Evolutionary conservation across 2,797 vertebrate species (phyloP).

Genomic region (Columba guinea): DNA sequence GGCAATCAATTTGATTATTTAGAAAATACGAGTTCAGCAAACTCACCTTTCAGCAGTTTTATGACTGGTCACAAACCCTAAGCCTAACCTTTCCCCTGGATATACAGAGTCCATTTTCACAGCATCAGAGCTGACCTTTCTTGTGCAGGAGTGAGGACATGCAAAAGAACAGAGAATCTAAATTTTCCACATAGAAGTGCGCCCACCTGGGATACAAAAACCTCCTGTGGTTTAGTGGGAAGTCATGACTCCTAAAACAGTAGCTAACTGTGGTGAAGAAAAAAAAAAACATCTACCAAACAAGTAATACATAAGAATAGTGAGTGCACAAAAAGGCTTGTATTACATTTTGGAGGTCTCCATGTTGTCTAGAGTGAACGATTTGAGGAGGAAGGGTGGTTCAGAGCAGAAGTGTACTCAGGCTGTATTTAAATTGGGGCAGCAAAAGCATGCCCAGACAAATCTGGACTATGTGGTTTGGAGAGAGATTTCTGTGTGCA

Average conservation of each 20-base stretch:
- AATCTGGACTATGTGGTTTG: not conserved
- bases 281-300: not conserved
- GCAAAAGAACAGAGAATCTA: not conserved
- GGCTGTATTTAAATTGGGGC: not conserved
- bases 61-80: not conserved
- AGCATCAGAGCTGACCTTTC: not conserved
- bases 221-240: not conserved
- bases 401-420: not conserved
- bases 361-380: not conserved
- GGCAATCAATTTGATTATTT: not conserved
- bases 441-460: not conserved
- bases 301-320: not conserved
- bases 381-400: not conserved
- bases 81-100: not conserved
- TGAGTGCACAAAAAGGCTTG: not conserved
- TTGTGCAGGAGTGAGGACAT: not conserved
- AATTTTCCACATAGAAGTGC: not conserved
- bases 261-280: not conserved
- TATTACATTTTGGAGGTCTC: not conserved
- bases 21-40: not conserved
- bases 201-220: not conserved
- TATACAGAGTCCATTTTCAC: not conserved
- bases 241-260: not conserved
- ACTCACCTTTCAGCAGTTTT: not conserved
- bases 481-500: not conserved